Evolutionary conservation across 2,888 invertebrate species (phyloP).

Genomic region (Orthonychiurus folsomi): DNA sequence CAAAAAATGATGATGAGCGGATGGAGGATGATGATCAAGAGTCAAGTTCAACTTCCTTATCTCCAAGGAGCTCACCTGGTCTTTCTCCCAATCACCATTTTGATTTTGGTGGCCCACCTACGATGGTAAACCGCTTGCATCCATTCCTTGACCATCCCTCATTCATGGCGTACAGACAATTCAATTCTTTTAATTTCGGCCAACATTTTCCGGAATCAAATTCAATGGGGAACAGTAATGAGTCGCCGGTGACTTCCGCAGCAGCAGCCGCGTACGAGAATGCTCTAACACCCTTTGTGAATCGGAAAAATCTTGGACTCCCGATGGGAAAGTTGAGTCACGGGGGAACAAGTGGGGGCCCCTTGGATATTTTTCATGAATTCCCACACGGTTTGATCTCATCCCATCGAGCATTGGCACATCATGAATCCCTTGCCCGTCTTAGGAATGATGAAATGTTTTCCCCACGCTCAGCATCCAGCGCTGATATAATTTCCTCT

Average conservation of each 20-base stretch:
- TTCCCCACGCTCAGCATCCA: constrained; percentile 28
- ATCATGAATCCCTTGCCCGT: constrained; percentile 25
- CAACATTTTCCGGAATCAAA: constrained; percentile 20
- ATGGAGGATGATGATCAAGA: constrained; percentile 22
- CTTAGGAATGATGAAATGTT: constrained; percentile 32
- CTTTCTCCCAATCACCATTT: constrained; percentile 33
- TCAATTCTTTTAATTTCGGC: constrained; percentile 37
- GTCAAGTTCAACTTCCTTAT: constrained; percentile 33
- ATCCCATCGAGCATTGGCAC: neutral
- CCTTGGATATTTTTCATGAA: constrained; percentile 34
- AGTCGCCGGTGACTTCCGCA: constrained; percentile 29
- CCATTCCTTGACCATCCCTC: constrained; percentile 38
- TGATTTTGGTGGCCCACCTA: constrained; percentile 33
- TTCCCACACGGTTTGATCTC: constrained; percentile 29
- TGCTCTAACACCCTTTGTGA: neutral
- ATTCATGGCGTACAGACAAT: constrained; percentile 38
- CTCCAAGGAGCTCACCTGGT: constrained; percentile 37
- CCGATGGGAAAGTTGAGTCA: neutral
- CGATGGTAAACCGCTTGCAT: constrained; percentile 33
- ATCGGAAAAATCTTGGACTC: too few relatives aligned
- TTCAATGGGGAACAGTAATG: constrained; percentile 8
- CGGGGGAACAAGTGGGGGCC: neutral
- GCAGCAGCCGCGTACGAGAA: constrained; percentile 4
- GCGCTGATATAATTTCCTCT: constrained; percentile 38
- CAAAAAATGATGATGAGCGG: constrained; percentile 8